Base-by-base conservation (phyloP, 1,140 invertebrate genomes). In the Carcinoscorpius rotundicauda region DNA sequence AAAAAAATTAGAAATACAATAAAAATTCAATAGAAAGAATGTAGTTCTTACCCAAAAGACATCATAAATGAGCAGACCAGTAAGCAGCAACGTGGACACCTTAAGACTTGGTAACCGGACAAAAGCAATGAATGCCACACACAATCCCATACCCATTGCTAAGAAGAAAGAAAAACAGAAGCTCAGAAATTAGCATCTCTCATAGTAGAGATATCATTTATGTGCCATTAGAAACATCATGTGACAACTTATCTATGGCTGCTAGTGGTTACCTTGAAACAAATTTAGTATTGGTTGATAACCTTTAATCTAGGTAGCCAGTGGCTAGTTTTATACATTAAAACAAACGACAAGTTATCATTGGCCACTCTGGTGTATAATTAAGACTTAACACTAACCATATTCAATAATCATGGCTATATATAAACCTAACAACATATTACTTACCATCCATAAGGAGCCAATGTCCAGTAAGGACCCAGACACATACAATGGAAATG, bases 401-500 rank as follows among this genome's bases (percentile, higher is more conserved):
- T 29, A 29, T 29, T 29, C 29, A 29, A 29, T 29, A 29, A 29
- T 29, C 29, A 29, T 29, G 29, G 29, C 29, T 29, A 29, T 29
- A 29, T 29, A 29, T 29, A 29, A 29, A 29, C 29, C 0, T 29
- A 29, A 29, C 29, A 29, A 29, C 29, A 2, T 29, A 29, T 29
- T 29, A 69, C 76, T 77, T 74, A 89, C 87, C 93, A 80, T 98
- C 94, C 94, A 97, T 97, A 51, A 97, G 83, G 66, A 97, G 81
- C 94, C 94, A 98, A 79, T 98, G 94, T 3, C 94, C 93, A 62
- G 94, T 97, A 56, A 97, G 81, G 67, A 97, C 90, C 93, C 94
- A 97, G 64, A 97, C 87, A 78, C 91, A 94, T 55, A 97, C 94
- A 75, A 97, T 93, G 74, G 87, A 87, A 64, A 96, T 86, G 64